Evolutionary conservation across 2,113 vertebrate species (phyloP).

Genomic region (Bubalus kerabau): DNA sequence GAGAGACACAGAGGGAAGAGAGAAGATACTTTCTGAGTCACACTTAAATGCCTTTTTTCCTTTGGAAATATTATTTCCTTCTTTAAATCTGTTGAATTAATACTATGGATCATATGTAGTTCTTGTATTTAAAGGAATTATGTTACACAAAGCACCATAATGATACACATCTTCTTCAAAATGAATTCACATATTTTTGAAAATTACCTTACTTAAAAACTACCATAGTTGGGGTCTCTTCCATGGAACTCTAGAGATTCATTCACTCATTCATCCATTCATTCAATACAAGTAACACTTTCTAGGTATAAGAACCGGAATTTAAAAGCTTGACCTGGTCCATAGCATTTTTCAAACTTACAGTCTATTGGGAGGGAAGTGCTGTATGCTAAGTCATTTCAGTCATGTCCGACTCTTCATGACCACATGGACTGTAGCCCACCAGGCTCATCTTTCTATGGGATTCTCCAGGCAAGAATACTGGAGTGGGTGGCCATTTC

Average conservation of each 20-base stretch:
- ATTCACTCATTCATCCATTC: background rate
- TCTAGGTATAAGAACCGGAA: background rate
- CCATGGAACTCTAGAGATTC: background rate
- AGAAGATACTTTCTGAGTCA: background rate
- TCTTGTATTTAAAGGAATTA: background rate
- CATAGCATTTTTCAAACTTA: background rate
- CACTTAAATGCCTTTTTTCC: background rate
- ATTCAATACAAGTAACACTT: background rate
- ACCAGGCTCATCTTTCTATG: background rate
- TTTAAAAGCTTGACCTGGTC: background rate
- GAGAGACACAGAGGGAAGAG: background rate
- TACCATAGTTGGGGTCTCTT: background rate
- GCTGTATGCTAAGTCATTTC: background rate
- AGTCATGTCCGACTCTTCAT: background rate
- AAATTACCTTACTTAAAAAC: slow-evolving; percentile 4
- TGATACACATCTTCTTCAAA: background rate
- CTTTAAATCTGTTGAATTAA: background rate
- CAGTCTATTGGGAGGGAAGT: background rate
- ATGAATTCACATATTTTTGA: background rate
- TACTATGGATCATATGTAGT: background rate
- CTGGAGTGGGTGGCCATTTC: background rate
- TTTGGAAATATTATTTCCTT: background rate
- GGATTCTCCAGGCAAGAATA: background rate
- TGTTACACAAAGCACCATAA: background rate
- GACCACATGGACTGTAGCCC: background rate